These are phyloP conservation scores for Dolichoris vasculosae DNA, from an alignment of 1,140 invertebrate species.

Conservation along the genomic window DNA sequence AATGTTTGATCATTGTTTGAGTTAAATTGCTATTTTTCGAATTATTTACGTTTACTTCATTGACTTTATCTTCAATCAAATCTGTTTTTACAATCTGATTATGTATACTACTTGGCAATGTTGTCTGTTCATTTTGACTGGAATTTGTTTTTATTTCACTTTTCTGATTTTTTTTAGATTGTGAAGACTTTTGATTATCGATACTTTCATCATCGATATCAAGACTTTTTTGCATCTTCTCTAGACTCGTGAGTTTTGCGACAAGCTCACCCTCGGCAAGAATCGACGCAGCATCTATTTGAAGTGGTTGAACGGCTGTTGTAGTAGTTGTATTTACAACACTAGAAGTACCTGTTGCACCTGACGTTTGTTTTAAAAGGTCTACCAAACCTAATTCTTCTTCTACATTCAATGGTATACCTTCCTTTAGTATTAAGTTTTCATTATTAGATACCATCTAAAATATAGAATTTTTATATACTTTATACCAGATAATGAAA, in stretches of 20 bases:
- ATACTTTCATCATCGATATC: neutral
- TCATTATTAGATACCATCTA: neutral
- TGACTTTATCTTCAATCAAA: slow-evolving; percentile 28
- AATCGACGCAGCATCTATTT: slow-evolving; percentile 62
- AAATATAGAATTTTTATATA: neutral
- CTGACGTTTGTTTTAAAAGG: slow-evolving; percentile 64
- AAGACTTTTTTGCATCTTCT: slow-evolving; percentile 29
- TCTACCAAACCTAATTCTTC: slow-evolving; percentile 61
- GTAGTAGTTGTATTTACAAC: slow-evolving; percentile 70
- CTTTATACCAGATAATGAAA: neutral
- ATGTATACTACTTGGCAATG: neutral
- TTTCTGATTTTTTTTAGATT: neutral
- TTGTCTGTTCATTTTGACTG: slow-evolving; percentile 10
- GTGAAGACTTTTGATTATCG: neutral
- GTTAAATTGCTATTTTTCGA: slow-evolving; percentile 7
- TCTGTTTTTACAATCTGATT: neutral
- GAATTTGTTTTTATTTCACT: neutral
- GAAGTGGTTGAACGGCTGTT: slow-evolving; percentile 68
- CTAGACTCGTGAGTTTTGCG: slow-evolving; percentile 27
- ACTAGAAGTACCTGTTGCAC: slow-evolving; percentile 67
- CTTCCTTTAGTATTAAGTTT: neutral
- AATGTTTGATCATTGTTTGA: slow-evolving; percentile 48
- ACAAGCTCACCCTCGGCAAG: slow-evolving; percentile 44
- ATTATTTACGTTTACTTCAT: neutral
- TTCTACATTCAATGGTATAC: slow-evolving; percentile 38